A percentile compares a stretch with the other conserved stretches of the same genome.
These are phyloP conservation scores for Leptoclinus maculatus DNA, from an alignment of 2,797 vertebrate species.

Conservation along the genomic window DNA sequence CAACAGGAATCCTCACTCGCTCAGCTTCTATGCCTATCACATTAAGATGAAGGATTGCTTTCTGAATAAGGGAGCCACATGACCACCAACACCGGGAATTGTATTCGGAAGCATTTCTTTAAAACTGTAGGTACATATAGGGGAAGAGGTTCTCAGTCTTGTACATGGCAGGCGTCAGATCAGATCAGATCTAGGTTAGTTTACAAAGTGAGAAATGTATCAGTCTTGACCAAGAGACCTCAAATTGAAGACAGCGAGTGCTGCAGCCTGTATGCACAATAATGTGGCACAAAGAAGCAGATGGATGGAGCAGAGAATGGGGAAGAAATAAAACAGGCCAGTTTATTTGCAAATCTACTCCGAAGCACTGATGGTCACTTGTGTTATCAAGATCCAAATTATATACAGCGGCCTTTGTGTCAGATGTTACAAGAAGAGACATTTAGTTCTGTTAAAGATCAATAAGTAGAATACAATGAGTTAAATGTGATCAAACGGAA, in stretches of 20 bases:
- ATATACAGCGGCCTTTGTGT: not conserved
- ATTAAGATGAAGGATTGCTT: slow-evolving; percentile 82
- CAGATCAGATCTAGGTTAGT: slow-evolving; percentile 19
- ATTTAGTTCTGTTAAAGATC: slow-evolving; percentile 6
- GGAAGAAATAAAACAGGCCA: slow-evolving; percentile 1
- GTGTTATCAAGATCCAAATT: slow-evolving; percentile 8
- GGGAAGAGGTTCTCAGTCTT: slow-evolving; percentile 15
- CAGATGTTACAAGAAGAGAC: not conserved
- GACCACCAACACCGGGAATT: slow-evolving; percentile 24
- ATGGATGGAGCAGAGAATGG: not conserved
- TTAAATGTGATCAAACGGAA: slow-evolving; percentile 13
- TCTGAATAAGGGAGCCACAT: slow-evolving; percentile 76
- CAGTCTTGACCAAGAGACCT: slow-evolving; percentile 15
- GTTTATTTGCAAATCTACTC: not conserved
- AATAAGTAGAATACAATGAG: not conserved
- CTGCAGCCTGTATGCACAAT: slow-evolving; percentile 16
- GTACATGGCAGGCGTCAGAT: not conserved
- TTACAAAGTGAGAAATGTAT: slow-evolving; percentile 32
- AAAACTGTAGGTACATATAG: slow-evolving; percentile 17
- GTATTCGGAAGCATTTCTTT: slow-evolving; percentile 27
- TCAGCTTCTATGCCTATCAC: slow-evolving; percentile 75
- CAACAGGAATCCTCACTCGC: slow-evolving; percentile 54
- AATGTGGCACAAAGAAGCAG: slow-evolving; percentile 10
- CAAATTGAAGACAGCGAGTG: slow-evolving; percentile 20
- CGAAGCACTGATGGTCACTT: not conserved